phyloP scores from a whole-genome alignment of 2,113 vertebrate species.

The Ophthalmotilapia sp. region DNA sequence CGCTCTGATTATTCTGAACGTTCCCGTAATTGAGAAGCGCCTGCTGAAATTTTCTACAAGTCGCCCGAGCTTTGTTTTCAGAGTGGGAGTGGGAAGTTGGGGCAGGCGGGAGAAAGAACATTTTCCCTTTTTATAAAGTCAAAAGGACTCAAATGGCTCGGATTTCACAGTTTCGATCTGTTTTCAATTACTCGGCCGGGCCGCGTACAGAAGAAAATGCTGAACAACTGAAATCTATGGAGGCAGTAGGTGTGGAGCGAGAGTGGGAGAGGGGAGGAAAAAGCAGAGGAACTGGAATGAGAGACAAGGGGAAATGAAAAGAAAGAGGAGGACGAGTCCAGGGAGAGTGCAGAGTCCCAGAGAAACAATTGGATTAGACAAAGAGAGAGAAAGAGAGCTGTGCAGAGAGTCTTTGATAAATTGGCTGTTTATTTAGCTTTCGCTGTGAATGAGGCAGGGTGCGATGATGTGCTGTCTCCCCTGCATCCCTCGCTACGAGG shows the following conservation, averaged over 20 bases:
- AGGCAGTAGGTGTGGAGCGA: constrained; percentile 2
- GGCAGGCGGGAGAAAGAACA: not conserved
- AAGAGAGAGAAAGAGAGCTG: not conserved
- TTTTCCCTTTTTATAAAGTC: constrained; percentile 36
- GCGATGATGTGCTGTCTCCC: constrained; percentile 19
- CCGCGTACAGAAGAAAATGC: constrained; percentile 28
- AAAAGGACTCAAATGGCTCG: constrained; percentile 46
- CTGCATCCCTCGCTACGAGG: not conserved
- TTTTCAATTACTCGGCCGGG: constrained; percentile 55
- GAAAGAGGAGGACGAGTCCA: constrained; percentile 11
- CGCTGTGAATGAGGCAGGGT: constrained; percentile 24
- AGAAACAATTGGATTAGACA: constrained; percentile 52
- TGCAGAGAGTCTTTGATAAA: constrained; percentile 33
- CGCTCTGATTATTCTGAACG: constrained; percentile 8
- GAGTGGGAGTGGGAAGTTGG: constrained; percentile 14
- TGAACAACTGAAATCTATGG: constrained; percentile 53
- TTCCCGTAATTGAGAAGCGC: constrained; percentile 20
- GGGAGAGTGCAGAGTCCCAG: constrained; percentile 19
- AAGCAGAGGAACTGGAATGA: not conserved
- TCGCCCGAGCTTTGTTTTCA: constrained; percentile 32
- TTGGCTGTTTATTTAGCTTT: constrained; percentile 48
- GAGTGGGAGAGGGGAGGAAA: not conserved
- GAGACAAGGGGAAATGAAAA: constrained; percentile 31
- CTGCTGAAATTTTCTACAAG: constrained; percentile 15
- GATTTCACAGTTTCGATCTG: constrained; percentile 67